Evolutionary conservation across 2,888 invertebrate genomes (phyloP).

Genomic region (Spodoptera picta): DNA sequence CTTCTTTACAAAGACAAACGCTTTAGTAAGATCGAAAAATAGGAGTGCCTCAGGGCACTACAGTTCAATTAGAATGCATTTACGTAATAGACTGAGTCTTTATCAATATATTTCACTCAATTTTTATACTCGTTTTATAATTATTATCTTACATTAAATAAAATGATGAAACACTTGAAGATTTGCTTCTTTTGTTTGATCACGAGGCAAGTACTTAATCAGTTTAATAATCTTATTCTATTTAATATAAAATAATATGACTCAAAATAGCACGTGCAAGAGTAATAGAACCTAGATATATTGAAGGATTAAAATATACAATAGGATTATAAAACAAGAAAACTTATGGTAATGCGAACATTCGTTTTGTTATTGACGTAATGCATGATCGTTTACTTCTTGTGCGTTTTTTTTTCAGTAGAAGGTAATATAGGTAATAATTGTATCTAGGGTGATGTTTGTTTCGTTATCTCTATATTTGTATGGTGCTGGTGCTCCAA

Average conservation of each 20-base stretch:
- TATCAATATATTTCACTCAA: background rate
- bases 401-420: no score
- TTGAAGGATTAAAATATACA: background rate
- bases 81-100: no score
- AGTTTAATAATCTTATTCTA: conserved; percentile 15
- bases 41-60: no score
- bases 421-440: no score
- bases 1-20: no score
- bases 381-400: background rate
- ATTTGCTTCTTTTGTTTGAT: conserved; percentile 1
- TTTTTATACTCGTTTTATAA: background rate
- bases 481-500: no score
- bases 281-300: background rate
- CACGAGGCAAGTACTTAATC: conserved; percentile 7
- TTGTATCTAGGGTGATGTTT: no score
- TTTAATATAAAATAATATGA: background rate
- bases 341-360: background rate
- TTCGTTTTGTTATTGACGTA: background rate
- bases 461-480: no score
- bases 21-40: no score
- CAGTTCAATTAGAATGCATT: no score
- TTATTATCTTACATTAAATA: conserved; percentile 3
- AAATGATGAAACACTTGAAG: conserved; percentile 19
- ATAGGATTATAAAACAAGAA: conserved; percentile 15
- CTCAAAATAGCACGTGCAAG: conserved; percentile 24